Evolutionary conservation across 1,140 invertebrate species (phyloP).

Genomic region (Phortica variegata): DNA sequence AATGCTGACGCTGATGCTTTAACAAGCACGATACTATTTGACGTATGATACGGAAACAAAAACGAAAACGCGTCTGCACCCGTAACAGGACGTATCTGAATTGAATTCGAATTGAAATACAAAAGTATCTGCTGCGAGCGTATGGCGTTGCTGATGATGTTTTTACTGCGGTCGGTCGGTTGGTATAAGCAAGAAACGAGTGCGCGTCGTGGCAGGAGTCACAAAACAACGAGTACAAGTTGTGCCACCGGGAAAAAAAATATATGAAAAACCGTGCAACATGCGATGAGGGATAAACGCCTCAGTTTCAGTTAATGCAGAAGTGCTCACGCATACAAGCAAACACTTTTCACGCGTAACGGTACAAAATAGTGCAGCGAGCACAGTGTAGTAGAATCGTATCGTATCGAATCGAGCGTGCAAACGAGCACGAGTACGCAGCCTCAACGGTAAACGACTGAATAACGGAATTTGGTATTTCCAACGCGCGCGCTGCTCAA

Average conservation of each 20-base stretch:
- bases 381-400: too few species aligned
- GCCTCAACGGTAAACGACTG: slow-evolving; percentile 21
- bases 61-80: slow-evolving; percentile 55
- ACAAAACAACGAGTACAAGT: slow-evolving; percentile 5
- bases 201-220: background rate
- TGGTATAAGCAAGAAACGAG: slow-evolving; percentile 17
- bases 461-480: slow-evolving; percentile 37
- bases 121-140: slow-evolving; percentile 46
- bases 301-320: too few species aligned
- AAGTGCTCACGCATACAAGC: too few species aligned
- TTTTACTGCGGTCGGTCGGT: slow-evolving; percentile 18
- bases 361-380: too few species aligned
- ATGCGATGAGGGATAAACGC: background rate
- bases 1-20: too few species aligned
- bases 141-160: slow-evolving; percentile 17
- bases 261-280: background rate
- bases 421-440: slow-evolving; percentile 10
- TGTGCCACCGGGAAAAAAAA: background rate
- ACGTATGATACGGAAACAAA: slow-evolving; percentile 22
- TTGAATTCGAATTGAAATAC: slow-evolving; percentile 49
- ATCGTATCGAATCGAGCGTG: background rate
- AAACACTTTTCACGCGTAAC: too few species aligned
- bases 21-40: too few species aligned
- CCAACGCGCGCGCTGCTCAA: slow-evolving; percentile 19
- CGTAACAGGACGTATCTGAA: slow-evolving; percentile 55